Conservation (phyloP, 2,113 vertebrate species). For the Hassar affinis region DNA sequence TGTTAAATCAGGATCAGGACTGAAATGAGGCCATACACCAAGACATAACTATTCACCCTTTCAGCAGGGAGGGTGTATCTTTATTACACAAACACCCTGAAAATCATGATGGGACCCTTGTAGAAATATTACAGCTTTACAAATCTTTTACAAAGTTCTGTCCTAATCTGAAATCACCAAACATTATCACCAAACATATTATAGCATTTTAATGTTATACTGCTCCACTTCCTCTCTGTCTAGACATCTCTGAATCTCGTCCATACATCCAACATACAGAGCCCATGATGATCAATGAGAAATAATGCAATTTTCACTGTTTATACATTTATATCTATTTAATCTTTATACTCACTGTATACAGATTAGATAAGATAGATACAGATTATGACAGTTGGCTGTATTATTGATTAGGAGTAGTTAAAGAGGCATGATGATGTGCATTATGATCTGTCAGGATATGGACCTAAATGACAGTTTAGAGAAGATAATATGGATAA, state of each 20-base stretch:
- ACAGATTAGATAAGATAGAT: too few relatives aligned
- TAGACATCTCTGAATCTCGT: background rate
- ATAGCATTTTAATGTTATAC: background rate
- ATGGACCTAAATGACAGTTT: background rate
- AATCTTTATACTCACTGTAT: too few relatives aligned
- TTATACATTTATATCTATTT: too few relatives aligned
- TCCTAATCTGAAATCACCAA: background rate
- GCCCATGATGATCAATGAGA: background rate
- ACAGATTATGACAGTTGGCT: too few relatives aligned
- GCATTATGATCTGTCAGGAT: too few relatives aligned
- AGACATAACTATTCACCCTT: constrained; percentile 14
- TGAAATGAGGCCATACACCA: background rate
- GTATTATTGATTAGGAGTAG: too few relatives aligned
- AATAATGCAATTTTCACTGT: background rate
- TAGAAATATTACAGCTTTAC: background rate
- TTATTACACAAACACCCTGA: constrained; percentile 13
- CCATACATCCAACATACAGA: background rate
- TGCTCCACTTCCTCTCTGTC: constrained; percentile 5
- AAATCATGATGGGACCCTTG: background rate
- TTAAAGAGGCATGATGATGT: background rate
- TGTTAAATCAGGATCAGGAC: too few relatives aligned
- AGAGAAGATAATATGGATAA: too few relatives aligned
- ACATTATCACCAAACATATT: background rate
- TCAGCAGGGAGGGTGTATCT: background rate
- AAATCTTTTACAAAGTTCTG: background rate